Base-by-base conservation (phyloP, 2,113 vertebrate species). In the Tragelaphus scriptus region DNA sequence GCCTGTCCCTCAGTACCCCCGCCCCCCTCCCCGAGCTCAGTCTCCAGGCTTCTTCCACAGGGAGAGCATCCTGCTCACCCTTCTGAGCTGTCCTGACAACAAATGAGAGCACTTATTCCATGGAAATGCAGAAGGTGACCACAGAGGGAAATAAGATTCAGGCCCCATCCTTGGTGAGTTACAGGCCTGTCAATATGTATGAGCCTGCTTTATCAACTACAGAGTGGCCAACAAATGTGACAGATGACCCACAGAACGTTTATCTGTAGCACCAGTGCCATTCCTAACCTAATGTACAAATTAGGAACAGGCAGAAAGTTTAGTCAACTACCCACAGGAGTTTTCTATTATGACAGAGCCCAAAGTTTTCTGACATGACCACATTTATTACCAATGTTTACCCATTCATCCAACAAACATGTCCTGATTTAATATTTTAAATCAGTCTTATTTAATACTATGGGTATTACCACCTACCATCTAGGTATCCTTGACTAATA, bases 11-110 rank as follows among this genome's bases (percentile, higher is more conserved):
- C 59, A 85, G 2, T 47, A 90, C 94, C 25, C 25, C 61, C 59
- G 80, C 96, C 12, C 40, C 71, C 26, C 25, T 40, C 28, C 26
- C 53, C 49, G 15, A 96, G 82, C 32, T 30, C 91, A 1, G 75
- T 2, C 1, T n/a, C 13, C 1, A 5, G 3, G 14, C 3, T 53
- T 90, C 0, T 58, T n/a, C 44, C 63, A 51, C 26, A 4, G 40
- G n/a, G 44, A 11, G 19, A 28, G 9, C 40, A 9, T 53, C 26
- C 26, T 94, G 7, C 58, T 71, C 10, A 55, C 47, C 25, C 63
- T 30, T 23, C 7, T 65, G 55, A 75, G 47, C 10, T 28, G 13
- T 92, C 14, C 6, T 30, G 47, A 80, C 47, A 26, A 75, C 28
- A 17, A 58, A 56, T 7, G 15, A 61, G 15, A 91, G 26, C 75